Evolutionary conservation across 1,140 invertebrate genomes (phyloP), one percentile per base, ranked within the genome.

Genomic region (Habropoda laboriosa): DNA sequence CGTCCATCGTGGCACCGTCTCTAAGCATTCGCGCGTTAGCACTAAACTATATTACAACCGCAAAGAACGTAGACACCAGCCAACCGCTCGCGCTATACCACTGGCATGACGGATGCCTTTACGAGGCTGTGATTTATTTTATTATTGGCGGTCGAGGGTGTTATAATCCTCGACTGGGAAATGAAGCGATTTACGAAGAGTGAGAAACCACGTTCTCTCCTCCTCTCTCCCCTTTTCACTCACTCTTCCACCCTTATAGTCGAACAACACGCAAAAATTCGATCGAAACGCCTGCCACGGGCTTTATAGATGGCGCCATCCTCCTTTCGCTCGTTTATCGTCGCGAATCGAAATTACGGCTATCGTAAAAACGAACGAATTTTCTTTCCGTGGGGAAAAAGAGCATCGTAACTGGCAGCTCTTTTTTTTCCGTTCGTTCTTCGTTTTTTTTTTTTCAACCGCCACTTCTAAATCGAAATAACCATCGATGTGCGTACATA

Each of bases 101-200:
- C 57, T 27, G 49, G 74, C 86, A 88, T 89, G 89, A 90, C 88
- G 88, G 88, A 89, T 89, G 87, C 61, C 87, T 91, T 91, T 91
- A 91, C 88, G 90, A 91, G 89, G 77, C 75, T 57, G 89, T 90
- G 90, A 91, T 91, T 91, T 91, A 91, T 91, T 91, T 91, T 91
- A 91, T 91, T 88, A 89, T 86, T 81, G 86, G 82, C 80, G 71
- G 63, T 66, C 80, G 64, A 75, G 81, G 66, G 77, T 57, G 77
- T 84, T 89, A 87, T 88, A 85, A 88, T 88, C 74, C 74, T 75
- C 70, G 86, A 82, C 80, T 86, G 83, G 76, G 80, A 86, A 90
- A 90, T 91, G 85, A 90, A 91, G 89, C 89, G 89, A 91, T 90
- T 91, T 86, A 81, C 79, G 82, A 85, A 86, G 70, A 76, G 68